Percentiles rank a stretch among this genome's conserved stretches.
These are phyloP conservation scores for Cataglyphis cursor DNA, from an alignment of 2,888 invertebrate species.

Conservation along the genomic window DNA sequence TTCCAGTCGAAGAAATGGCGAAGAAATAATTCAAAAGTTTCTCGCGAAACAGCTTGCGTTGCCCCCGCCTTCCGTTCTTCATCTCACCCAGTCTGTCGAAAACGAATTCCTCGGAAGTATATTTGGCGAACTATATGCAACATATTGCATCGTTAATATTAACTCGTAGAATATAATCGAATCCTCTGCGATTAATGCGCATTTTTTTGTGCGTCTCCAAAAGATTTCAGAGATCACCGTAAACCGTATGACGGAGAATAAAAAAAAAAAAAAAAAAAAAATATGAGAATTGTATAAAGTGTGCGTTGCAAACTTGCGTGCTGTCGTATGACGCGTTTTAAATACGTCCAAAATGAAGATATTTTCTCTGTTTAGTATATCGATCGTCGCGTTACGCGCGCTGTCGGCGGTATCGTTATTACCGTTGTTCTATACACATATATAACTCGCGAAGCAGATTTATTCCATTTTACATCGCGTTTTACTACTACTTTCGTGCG, in stretches of 20 bases:
- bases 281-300: neutral
- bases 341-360: neutral
- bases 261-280: neutral
- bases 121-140: neutral
- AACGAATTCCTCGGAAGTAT: conserved; percentile 20
- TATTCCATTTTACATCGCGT: conserved; percentile 15
- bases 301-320: neutral
- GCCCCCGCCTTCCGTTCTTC: too few species aligned
- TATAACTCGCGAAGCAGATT: neutral
- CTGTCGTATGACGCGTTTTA: neutral
- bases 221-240: neutral
- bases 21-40: conserved; percentile 56
- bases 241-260: neutral
- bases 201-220: neutral
- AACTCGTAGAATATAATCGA: neutral
- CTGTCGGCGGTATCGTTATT: neutral
- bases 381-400: neutral
- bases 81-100: neutral
- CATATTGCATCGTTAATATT: conserved; percentile 17
- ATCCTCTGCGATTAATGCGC: neutral
- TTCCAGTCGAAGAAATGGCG: conserved; percentile 44
- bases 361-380: neutral
- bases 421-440: neutral
- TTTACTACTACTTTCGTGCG: neutral
- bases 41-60: conserved; percentile 47